Evolutionary conservation across 2,113 vertebrate genomes (phyloP).

Genomic region (Gobius niger): DNA sequence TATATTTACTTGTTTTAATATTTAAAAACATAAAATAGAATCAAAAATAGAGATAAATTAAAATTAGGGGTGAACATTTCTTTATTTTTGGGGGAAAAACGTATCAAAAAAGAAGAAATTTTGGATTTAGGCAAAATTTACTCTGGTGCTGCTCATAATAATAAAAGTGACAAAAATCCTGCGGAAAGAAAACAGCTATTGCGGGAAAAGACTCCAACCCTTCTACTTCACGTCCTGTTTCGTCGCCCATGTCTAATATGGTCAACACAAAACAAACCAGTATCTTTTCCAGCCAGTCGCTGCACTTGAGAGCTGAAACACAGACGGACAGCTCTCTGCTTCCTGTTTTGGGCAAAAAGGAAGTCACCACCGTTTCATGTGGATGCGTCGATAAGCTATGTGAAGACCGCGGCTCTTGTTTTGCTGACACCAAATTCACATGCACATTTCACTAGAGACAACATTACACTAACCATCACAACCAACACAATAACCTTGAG

Average conservation of each 20-base stretch:
- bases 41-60: too few relatives aligned
- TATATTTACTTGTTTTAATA: too few relatives aligned
- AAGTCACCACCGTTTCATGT: constrained; percentile 17
- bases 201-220: background rate
- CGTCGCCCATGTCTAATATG: background rate
- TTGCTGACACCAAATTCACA: background rate
- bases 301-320: background rate
- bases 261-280: constrained; percentile 3
- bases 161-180: too few relatives aligned
- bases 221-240: background rate
- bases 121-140: too few relatives aligned
- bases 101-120: too few relatives aligned
- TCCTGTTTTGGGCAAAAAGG: constrained; percentile 36
- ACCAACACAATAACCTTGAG: too few relatives aligned
- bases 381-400: constrained; percentile 29
- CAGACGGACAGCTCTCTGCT: constrained; percentile 7
- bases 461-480: background rate
- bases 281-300: background rate
- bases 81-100: too few relatives aligned
- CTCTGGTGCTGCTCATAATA: too few relatives aligned
- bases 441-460: constrained; percentile 7
- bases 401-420: background rate
- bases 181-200: too few relatives aligned
- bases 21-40: too few relatives aligned
- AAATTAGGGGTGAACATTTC: too few relatives aligned